Conservation (phyloP, 2,888 invertebrate genomes). For the Rotaria macrura region DNA sequence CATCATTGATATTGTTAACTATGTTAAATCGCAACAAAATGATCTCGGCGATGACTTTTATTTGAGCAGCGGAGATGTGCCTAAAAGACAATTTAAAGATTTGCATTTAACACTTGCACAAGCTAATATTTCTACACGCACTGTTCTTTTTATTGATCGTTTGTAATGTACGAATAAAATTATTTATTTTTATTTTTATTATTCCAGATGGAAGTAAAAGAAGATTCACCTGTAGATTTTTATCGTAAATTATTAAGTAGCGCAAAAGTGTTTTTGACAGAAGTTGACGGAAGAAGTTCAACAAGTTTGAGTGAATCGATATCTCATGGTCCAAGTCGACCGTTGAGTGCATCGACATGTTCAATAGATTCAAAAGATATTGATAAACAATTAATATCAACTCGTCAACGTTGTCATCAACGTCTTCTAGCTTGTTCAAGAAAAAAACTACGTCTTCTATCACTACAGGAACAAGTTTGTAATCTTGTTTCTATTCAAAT, state of each 20-base stretch:
- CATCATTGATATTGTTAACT: not conserved
- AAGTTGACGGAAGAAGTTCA: not conserved
- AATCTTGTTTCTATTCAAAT: not conserved
- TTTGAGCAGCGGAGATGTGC: not conserved
- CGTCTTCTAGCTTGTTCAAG: not conserved
- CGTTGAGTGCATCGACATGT: not conserved
- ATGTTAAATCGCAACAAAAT: not conserved
- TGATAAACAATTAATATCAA: not conserved
- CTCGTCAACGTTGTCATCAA: not conserved
- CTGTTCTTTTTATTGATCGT: slow-evolving; percentile 13
- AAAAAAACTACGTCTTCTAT: not conserved
- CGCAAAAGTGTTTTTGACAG: not conserved
- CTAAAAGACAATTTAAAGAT: slow-evolving; percentile 13
- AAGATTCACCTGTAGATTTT: too few species aligned
- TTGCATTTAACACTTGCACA: not conserved
- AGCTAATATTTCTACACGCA: not conserved
- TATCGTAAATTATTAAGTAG: not conserved
- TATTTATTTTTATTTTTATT: too few species aligned
- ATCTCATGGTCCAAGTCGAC: not conserved
- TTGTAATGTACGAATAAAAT: not conserved
- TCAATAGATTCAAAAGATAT: not conserved
- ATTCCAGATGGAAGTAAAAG: too few species aligned
- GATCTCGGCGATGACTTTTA: not conserved
- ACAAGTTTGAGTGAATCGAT: not conserved
- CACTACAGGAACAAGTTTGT: not conserved